A percentile compares a stretch with the other conserved stretches of the same genome.
phyloP scores from a whole-genome alignment of 2,888 invertebrate species.

The Drosophila merina region DNA sequence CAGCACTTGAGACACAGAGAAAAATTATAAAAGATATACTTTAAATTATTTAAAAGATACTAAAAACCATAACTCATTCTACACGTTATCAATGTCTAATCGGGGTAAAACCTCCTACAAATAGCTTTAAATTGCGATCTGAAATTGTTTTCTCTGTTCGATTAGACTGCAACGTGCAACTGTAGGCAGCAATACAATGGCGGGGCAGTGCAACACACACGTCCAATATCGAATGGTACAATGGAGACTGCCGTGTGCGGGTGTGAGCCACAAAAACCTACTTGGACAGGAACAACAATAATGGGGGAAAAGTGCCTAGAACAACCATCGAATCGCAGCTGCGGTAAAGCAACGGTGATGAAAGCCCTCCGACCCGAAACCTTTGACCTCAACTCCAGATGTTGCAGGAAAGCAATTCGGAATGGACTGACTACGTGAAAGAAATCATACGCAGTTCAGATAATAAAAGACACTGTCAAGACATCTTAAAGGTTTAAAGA shows the following conservation, averaged over 20 bases:
- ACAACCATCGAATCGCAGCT: constrained; percentile 46
- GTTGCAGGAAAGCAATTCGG: constrained; percentile 34
- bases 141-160: constrained; percentile 1
- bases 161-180: constrained; percentile 38
- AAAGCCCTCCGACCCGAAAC: constrained; percentile 2
- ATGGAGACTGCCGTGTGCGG: constrained; percentile 5
- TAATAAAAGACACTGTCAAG: neutral
- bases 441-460: constrained; percentile 28
- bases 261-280: constrained; percentile 29
- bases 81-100: no score
- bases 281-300: constrained; percentile 40
- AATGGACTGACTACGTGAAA: constrained; percentile 17
- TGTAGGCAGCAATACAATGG: constrained; percentile 42
- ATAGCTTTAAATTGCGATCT: no score
- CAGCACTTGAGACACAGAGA: constrained; percentile 8
- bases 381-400: constrained; percentile 10
- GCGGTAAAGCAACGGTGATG: constrained; percentile 27
- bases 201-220: constrained; percentile 46
- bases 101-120: no score
- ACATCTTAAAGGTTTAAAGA: neutral
- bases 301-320: constrained; percentile 36
- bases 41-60: neutral
- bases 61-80: no score
- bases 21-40: neutral
- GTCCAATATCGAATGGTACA: constrained; percentile 29